Conservation (phyloP, 2,888 invertebrate genomes). For the Lobophora halterata region DNA sequence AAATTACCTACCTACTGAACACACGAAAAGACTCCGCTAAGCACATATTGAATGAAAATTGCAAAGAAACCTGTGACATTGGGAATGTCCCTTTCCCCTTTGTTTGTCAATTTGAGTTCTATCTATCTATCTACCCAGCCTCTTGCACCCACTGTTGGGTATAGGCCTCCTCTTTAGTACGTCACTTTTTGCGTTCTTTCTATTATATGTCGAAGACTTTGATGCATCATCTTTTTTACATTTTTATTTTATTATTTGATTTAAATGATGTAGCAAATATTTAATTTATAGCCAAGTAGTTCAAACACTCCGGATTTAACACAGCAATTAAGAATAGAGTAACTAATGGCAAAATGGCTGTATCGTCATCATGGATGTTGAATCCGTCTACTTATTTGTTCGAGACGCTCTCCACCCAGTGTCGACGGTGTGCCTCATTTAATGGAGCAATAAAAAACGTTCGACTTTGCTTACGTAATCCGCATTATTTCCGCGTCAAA, state of each 20-base stretch:
- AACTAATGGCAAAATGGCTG: slow-evolving; percentile 49
- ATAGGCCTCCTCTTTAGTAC: too few species aligned
- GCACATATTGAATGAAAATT: slow-evolving; percentile 25
- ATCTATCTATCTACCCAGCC: too few species aligned
- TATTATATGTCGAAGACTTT: too few species aligned
- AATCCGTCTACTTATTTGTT: slow-evolving; percentile 66
- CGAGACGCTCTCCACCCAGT: slow-evolving; percentile 69
- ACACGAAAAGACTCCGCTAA: slow-evolving; percentile 26
- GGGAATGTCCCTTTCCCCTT: too few species aligned
- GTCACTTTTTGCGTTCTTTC: too few species aligned
- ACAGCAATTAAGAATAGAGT: slow-evolving; percentile 57
- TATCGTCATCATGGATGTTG: slow-evolving; percentile 58
- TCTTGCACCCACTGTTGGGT: too few species aligned
- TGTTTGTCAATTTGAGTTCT: too few species aligned
- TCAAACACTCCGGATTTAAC: slow-evolving; percentile 49
- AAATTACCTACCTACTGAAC: slow-evolving; percentile 36
- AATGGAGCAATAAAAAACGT: slow-evolving; percentile 79
- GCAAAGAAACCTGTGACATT: too few species aligned
- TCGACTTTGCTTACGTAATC: slow-evolving; percentile 78
- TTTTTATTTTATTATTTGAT: slow-evolving; percentile 17
- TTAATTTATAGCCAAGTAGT: slow-evolving; percentile 28
- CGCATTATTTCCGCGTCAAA: slow-evolving; percentile 76
- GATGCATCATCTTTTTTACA: too few species aligned
- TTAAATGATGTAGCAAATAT: slow-evolving; percentile 23
- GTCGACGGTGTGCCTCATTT: slow-evolving; percentile 74